Evolutionary conservation across 53 echinoderm and acorn worm genomes (phyloP).

Genomic region (Arbacia lixula): DNA sequence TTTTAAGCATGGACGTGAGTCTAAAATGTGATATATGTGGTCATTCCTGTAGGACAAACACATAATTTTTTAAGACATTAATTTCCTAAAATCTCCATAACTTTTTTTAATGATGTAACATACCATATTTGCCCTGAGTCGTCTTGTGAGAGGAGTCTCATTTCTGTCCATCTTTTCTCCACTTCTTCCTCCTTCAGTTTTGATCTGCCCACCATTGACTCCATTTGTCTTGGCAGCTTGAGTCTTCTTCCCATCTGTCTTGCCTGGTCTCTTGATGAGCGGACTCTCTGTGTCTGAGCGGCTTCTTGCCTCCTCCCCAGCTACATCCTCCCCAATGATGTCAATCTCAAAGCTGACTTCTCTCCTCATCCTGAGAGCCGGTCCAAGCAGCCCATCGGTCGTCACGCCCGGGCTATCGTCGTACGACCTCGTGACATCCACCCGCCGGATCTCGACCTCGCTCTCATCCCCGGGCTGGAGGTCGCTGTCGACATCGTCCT

Average conservation of each 20-base stretch:
- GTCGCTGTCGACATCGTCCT: conserved; percentile 79
- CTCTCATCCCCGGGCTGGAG: conserved; percentile 90
- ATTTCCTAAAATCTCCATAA: too few relatives aligned
- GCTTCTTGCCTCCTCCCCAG: not conserved
- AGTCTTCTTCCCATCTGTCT: too few relatives aligned
- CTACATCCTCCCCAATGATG: conserved; percentile 46
- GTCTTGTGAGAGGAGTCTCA: not conserved
- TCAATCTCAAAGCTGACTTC: conserved; percentile 96
- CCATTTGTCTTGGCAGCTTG: too few relatives aligned
- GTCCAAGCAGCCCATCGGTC: not conserved
- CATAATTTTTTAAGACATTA: too few relatives aligned
- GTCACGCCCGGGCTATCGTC: not conserved
- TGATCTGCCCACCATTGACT: conserved; percentile 13
- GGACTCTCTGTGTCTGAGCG: too few relatives aligned
- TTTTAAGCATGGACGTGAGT: too few relatives aligned
- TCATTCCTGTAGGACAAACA: too few relatives aligned
- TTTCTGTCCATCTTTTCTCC: conserved; percentile 16
- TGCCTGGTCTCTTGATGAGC: too few relatives aligned
- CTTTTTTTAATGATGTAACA: too few relatives aligned
- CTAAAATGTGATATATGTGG: too few relatives aligned
- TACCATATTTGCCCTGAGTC: conserved; percentile 26
- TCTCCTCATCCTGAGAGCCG: conserved; percentile 30
- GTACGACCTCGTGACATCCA: conserved; percentile 74
- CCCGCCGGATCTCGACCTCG: conserved; percentile 65
- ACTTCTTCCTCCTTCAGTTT: not conserved